phyloP scores from a whole-genome alignment of 1,140 invertebrate genomes.

The Lethocerus indicus region DNA sequence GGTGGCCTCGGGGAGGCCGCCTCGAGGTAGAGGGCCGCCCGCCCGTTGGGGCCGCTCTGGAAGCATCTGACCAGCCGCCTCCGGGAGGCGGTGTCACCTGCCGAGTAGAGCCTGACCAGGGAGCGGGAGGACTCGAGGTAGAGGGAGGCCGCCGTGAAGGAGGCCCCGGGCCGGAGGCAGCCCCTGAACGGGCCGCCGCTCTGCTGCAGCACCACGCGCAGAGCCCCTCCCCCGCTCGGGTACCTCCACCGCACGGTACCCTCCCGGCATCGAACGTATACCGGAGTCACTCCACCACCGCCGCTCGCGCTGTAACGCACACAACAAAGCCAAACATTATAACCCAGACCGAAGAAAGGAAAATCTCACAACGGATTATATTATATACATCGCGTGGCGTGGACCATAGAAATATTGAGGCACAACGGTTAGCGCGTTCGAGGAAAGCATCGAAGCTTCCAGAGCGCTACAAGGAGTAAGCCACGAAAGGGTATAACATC shows the following conservation, averaged over 20 bases:
- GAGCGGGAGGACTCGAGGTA: constrained; percentile 48
- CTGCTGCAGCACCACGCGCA: constrained; percentile 45
- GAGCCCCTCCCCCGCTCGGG: constrained; percentile 51
- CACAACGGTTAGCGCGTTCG: too few relatives aligned
- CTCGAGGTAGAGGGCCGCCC: constrained; percentile 57
- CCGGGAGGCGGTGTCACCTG: constrained; percentile 26
- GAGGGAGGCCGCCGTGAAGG: constrained; percentile 36
- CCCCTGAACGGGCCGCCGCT: constrained; percentile 40
- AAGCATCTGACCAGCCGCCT: constrained; percentile 32
- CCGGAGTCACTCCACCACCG: constrained; percentile 45
- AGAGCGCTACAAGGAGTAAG: too few relatives aligned
- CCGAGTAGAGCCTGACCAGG: constrained; percentile 41
- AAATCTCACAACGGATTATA: too few relatives aligned
- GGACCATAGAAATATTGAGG: neutral
- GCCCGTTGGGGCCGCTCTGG: constrained; percentile 41
- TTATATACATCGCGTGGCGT: neutral
- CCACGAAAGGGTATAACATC: too few relatives aligned
- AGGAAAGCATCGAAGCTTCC: too few relatives aligned
- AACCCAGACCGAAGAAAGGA: neutral
- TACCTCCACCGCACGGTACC: constrained; percentile 55
- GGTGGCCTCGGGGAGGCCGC: constrained; percentile 22
- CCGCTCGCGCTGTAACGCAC: constrained; percentile 1
- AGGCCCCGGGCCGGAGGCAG: constrained; percentile 39
- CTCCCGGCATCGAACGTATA: constrained; percentile 55
- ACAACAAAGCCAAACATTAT: neutral